Conservation (phyloP, 2,888 invertebrate genomes). For the Lydus trimaculatus region DNA sequence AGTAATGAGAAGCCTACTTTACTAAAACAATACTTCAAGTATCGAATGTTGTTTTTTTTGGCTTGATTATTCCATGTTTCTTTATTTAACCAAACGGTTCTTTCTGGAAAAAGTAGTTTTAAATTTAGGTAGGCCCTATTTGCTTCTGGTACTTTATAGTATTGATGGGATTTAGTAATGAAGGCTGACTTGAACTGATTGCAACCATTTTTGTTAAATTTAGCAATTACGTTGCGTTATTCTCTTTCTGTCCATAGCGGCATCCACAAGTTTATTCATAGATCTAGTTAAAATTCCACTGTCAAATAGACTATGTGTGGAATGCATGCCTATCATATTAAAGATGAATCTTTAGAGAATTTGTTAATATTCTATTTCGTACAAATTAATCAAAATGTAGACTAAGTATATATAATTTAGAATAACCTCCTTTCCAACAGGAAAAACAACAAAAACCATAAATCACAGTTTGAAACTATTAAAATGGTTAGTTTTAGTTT, state of each 20-base stretch:
- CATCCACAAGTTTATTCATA: not conserved
- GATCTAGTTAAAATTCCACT: not conserved
- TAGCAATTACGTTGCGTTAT: not conserved
- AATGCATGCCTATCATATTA: not conserved
- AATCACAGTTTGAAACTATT: not conserved
- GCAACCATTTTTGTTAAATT: not conserved
- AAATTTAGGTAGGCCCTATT: too few species aligned
- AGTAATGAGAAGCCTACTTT: too few species aligned
- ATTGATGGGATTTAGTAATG: too few species aligned
- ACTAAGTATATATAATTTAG: not conserved
- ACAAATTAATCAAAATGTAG: not conserved
- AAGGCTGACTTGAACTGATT: too few species aligned
- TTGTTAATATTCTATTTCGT: not conserved
- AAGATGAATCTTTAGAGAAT: not conserved
- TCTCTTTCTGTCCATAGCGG: not conserved
- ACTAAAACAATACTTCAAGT: too few species aligned
- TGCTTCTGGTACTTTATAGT: too few species aligned
- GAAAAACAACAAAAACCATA: too few species aligned
- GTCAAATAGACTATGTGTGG: not conserved
- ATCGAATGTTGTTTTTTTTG: too few species aligned
- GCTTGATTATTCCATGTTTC: too few species aligned
- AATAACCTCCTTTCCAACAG: too few species aligned
- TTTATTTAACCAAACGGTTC: too few species aligned
- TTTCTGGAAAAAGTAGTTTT: too few species aligned
- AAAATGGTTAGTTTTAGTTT: not conserved